These are phyloP conservation scores for Trigoniulus corallinus DNA, from an alignment of 1,140 invertebrate species.

Conservation along the genomic window DNA sequence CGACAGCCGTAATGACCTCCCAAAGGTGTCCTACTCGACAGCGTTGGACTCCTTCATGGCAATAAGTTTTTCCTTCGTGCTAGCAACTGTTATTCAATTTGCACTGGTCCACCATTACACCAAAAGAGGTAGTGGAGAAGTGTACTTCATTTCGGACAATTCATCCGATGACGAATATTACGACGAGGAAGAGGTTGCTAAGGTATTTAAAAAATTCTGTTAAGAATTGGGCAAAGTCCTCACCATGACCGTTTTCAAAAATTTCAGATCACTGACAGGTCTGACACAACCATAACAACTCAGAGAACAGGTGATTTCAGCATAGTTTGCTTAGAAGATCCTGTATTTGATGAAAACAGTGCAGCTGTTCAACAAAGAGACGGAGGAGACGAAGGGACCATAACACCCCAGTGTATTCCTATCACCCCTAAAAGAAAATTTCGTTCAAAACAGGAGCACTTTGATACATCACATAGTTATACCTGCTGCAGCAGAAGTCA, in stretches of 20 bases:
- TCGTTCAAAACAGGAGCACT: no score
- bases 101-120: conserved; percentile 79
- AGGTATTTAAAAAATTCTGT: conserved; percentile 9
- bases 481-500: no score
- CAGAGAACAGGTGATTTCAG: background rate
- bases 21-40: conserved; percentile 71
- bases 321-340: background rate
- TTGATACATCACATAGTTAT: no score
- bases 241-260: no score
- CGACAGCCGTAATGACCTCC: conserved; percentile 66
- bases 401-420: no score
- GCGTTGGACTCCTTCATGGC: conserved; percentile 76
- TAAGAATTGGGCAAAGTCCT: no score
- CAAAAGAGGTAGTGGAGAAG: conserved; percentile 71
- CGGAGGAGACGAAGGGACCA: no score
- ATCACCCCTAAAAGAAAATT: no score
- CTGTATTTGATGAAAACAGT: no score
- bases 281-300: background rate
- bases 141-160: conserved; percentile 43
- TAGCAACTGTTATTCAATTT: conserved; percentile 73
- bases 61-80: conserved; percentile 69
- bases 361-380: no score
- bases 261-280: no score
- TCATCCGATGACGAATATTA: conserved; percentile 39
- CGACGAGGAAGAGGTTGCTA: conserved; percentile 32